Evolutionary conservation across 2,888 invertebrate species (phyloP).

Genomic region (Itoplectis maculator): DNA sequence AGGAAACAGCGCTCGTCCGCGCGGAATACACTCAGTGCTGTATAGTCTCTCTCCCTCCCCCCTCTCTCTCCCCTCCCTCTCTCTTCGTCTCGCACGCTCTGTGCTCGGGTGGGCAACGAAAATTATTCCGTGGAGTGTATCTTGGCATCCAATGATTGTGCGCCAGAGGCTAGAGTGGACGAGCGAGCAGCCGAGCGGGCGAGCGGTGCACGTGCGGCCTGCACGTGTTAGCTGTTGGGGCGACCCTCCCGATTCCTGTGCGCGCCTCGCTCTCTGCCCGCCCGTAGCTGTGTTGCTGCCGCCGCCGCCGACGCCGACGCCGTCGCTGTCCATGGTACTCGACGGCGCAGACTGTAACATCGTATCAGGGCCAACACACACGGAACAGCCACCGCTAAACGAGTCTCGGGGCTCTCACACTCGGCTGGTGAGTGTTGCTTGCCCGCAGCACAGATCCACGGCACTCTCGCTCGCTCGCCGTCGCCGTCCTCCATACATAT

Average conservation of each 20-base stretch:
- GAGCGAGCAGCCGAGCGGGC: constrained; percentile 65
- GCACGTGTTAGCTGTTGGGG: constrained; percentile 83
- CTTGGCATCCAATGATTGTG: constrained; percentile 83
- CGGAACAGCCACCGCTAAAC: constrained; percentile 58
- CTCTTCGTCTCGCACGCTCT: too few species aligned
- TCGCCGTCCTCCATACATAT: background rate
- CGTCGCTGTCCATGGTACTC: constrained; percentile 2
- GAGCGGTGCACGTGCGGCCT: constrained; percentile 83
- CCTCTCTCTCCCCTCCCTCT: too few species aligned
- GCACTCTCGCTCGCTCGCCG: constrained; percentile 30
- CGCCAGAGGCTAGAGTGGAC: constrained; percentile 83
- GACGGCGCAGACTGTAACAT: constrained; percentile 78
- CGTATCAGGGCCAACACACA: constrained; percentile 78
- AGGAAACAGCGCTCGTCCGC: constrained; percentile 60
- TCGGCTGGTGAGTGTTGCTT: constrained; percentile 16
- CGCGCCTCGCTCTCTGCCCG: constrained; percentile 60
- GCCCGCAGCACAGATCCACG: constrained; percentile 40
- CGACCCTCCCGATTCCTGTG: constrained; percentile 81
- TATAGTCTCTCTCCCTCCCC: constrained; percentile 14
- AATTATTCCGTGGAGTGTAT: constrained; percentile 83
- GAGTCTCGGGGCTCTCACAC: constrained; percentile 57
- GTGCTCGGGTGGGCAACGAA: constrained; percentile 74
- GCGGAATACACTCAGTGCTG: constrained; percentile 31
- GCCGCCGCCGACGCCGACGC: background rate
- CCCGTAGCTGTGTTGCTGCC: constrained; percentile 20